Evolutionary conservation across 2,113 vertebrate species (phyloP).

Genomic region (human): GRCh38 chr2:215836001-215836500

Average conservation of each 20-base stretch:
- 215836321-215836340: not conserved
- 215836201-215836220: not conserved
- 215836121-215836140: conserved; percentile 7
- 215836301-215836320: not conserved
- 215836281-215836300: not conserved
- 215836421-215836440: not conserved
- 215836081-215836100: conserved; percentile 2
- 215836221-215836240: not conserved
- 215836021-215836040: conserved; percentile 43
- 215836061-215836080: not conserved
- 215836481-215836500: not conserved
- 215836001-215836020: not conserved
- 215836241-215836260: not conserved
- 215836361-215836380: not conserved
- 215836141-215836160: conserved; percentile 46
- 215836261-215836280: not conserved
- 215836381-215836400: not conserved
- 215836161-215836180: not conserved
- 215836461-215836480: not conserved
- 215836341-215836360: not conserved
- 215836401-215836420: not conserved
- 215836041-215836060: conserved; percentile 27
- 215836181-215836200: conserved; percentile 42
- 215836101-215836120: conserved; percentile 21
- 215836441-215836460: not conserved